phyloP scores from a whole-genome alignment of 2,113 vertebrate species.

The Cariama cristata region DNA sequence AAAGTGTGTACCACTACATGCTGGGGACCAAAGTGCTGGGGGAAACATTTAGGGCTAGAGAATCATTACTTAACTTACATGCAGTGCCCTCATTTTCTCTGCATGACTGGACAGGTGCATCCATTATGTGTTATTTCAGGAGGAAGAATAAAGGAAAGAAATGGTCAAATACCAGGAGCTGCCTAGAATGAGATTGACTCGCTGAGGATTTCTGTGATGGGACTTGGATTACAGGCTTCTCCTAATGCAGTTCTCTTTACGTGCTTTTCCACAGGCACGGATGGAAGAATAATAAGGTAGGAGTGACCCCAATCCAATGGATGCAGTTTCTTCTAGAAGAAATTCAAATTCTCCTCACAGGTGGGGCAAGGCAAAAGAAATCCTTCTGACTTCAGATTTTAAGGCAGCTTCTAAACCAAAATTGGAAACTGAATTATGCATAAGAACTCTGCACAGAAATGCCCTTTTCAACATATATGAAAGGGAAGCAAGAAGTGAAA shows the following conservation, averaged over 20 bases:
- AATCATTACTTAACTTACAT: conserved; percentile 59
- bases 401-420: neutral
- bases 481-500: neutral
- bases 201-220: neutral
- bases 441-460: neutral
- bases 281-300: conserved; percentile 18
- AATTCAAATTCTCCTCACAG: neutral
- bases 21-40: conserved; percentile 3
- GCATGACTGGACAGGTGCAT: conserved; percentile 37
- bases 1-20: neutral
- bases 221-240: conserved; percentile 38
- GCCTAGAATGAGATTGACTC: neutral
- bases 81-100: conserved; percentile 44
- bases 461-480: neutral
- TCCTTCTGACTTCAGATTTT: neutral
- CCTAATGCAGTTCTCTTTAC: neutral
- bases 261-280: neutral
- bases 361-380: neutral
- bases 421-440: neutral
- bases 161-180: conserved; percentile 22
- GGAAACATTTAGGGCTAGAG: neutral
- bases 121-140: conserved; percentile 57
- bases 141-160: conserved; percentile 54
- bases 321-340: neutral
- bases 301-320: neutral